Conservation (phyloP, 1,140 invertebrate genomes). For the Temnothorax longispinosus region DNA sequence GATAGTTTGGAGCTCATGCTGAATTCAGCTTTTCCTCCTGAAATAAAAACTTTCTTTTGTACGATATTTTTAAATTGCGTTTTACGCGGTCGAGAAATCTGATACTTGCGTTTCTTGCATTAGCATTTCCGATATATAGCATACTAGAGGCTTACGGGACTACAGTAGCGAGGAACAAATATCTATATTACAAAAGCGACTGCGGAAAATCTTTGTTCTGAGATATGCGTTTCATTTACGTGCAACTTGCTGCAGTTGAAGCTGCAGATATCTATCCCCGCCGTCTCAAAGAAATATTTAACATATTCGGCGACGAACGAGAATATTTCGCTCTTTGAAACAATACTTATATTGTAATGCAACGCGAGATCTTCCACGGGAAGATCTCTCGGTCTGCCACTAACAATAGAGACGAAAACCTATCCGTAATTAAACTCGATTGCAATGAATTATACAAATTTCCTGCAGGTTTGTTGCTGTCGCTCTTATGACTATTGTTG, state of each 20-base stretch:
- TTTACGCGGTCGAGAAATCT: constrained; percentile 18
- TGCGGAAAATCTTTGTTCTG: constrained; percentile 44
- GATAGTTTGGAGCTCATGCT: neutral
- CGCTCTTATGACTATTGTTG: neutral
- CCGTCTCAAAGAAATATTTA: constrained; percentile 52
- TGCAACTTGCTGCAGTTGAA: constrained; percentile 42
- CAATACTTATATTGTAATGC: constrained; percentile 4
- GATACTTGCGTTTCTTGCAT: constrained; percentile 37
- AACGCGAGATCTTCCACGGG: constrained; percentile 14
- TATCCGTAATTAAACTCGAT: constrained; percentile 26
- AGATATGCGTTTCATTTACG: constrained; percentile 61
- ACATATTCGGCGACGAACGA: constrained; percentile 43
- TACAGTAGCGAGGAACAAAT: constrained; percentile 33
- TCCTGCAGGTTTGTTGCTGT: neutral
- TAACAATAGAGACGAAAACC: neutral
- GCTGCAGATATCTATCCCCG: constrained; percentile 34
- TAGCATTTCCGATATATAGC: constrained; percentile 35
- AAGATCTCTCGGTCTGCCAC: neutral
- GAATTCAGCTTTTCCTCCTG: neutral
- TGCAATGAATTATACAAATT: constrained; percentile 9
- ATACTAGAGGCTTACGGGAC: neutral
- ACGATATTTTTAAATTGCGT: constrained; percentile 17
- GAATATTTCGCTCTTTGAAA: constrained; percentile 46
- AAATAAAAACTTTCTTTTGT: constrained; percentile 7
- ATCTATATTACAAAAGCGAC: constrained; percentile 50